A percentile compares a stretch with the other conserved stretches of the same genome.
phyloP scores from a whole-genome alignment of 1,140 invertebrate genomes.

The Neodiprion fabricii region DNA sequence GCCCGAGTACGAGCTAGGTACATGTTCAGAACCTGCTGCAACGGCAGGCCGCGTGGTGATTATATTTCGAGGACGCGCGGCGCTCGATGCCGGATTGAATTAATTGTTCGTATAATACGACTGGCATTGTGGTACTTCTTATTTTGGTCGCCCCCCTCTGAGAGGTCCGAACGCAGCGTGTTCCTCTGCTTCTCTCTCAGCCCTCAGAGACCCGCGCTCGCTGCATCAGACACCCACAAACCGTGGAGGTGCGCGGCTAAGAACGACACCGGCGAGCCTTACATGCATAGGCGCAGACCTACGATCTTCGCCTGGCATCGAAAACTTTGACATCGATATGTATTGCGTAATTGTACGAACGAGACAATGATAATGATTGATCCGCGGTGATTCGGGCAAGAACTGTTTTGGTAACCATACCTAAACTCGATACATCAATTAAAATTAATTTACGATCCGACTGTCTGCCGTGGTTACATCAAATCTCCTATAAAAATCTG shows the following conservation, averaged over 20 bases:
- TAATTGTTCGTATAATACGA: conserved; percentile 29
- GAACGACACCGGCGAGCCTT: neutral
- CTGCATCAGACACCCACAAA: conserved; percentile 37
- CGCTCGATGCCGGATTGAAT: conserved; percentile 34
- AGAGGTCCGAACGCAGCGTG: conserved; percentile 30
- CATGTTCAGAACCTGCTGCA: no score
- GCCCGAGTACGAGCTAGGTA: no score
- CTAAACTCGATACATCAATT: no score
- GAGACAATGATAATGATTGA: no score
- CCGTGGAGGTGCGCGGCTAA: conserved; percentile 8
- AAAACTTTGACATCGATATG: neutral
- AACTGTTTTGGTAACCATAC: no score
- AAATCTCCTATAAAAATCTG: no score
- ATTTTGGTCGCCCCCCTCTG: conserved; percentile 33
- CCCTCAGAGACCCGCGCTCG: conserved; percentile 29
- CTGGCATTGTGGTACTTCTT: conserved; percentile 25
- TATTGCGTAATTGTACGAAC: no score
- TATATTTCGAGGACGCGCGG: conserved; percentile 1
- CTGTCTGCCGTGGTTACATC: no score
- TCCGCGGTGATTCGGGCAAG: no score
- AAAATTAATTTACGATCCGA: no score
- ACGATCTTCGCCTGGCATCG: neutral
- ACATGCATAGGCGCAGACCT: conserved; percentile 8
- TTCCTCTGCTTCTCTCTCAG: conserved; percentile 35
- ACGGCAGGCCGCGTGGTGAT: neutral